Conservation (phyloP, 2,888 invertebrate species). For the Andrena dorsata region DNA sequence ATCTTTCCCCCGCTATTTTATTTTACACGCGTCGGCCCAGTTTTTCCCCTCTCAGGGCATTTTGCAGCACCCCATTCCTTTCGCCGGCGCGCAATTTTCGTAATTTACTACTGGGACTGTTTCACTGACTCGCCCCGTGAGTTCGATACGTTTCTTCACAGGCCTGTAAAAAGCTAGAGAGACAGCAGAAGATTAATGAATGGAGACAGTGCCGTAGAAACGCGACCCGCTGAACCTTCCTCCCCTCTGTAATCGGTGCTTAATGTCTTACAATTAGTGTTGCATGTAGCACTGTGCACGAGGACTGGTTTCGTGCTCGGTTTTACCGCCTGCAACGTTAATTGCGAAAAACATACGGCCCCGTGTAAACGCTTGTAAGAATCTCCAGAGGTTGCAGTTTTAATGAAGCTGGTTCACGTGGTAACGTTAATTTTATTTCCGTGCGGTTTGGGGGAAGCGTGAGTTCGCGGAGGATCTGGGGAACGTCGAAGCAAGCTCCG, state of each 20-base stretch:
- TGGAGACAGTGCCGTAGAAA: neutral
- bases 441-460: neutral
- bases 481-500: neutral
- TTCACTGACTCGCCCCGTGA: neutral
- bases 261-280: constrained; percentile 11
- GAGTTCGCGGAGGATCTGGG: neutral
- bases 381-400: neutral
- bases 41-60: neutral
- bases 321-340: neutral
- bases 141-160: neutral
- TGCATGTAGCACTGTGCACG: neutral
- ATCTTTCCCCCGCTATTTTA: neutral
- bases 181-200: constrained; percentile 18
- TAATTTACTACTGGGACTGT: constrained; percentile 5
- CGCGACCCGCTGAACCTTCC: constrained; percentile 21
- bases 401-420: neutral
- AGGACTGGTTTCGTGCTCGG: neutral
- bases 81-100: constrained; percentile 13
- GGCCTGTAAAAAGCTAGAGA: neutral
- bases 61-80: neutral
- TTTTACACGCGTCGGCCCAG: constrained; percentile 4
- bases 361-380: neutral
- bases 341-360: neutral
- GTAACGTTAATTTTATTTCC: constrained; percentile 18
- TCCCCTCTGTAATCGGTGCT: neutral